Conservation (phyloP, 2,797 vertebrate species). For the Xiphorhynchus erythropygius region DNA sequence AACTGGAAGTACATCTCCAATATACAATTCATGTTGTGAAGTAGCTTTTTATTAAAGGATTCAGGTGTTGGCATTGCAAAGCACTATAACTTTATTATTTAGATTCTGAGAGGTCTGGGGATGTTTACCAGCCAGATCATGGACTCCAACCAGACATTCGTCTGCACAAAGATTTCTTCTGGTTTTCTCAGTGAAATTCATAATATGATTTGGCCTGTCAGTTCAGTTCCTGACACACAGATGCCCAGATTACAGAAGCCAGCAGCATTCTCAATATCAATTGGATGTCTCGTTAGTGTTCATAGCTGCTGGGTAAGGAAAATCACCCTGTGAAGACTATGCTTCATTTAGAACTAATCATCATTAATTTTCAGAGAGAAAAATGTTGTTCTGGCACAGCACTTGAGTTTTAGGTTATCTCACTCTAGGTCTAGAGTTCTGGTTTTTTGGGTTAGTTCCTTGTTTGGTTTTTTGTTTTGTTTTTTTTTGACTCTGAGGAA, state of each 20-base stretch:
- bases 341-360: neutral
- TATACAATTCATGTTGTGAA: conserved; percentile 4
- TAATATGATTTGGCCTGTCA: neutral
- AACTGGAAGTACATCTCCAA: conserved; percentile 41
- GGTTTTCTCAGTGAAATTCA: neutral
- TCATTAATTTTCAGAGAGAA: neutral
- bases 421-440: neutral
- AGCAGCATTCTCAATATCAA: neutral
- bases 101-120: neutral
- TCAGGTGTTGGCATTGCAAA: conserved; percentile 25
- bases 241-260: neutral
- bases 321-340: neutral
- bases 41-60: conserved; percentile 53
- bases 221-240: neutral
- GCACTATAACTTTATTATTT: conserved; percentile 6
- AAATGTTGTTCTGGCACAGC: neutral
- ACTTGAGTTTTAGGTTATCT: neutral
- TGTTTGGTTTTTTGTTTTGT: neutral
- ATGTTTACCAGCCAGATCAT: neutral
- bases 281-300: neutral
- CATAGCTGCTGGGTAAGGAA: neutral
- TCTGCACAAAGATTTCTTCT: neutral
- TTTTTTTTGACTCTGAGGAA: neutral
- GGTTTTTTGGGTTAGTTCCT: neutral
- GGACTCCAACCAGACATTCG: neutral